These are phyloP conservation scores for Notoglanidium macrostoma DNA, from an alignment of 2,797 vertebrate species.

Conservation along the genomic window DNA sequence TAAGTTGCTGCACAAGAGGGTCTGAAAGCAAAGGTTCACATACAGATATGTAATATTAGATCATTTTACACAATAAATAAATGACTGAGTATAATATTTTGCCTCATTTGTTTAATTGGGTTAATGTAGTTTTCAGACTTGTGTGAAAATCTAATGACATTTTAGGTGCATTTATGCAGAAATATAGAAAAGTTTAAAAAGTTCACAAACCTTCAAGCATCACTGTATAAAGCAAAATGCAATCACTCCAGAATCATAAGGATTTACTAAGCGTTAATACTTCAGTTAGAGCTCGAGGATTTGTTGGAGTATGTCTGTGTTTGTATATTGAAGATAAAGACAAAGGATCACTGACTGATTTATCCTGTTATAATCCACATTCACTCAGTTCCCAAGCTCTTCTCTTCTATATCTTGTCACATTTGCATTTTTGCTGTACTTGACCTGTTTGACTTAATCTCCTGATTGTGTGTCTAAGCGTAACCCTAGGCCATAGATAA, in stretches of 20 bases:
- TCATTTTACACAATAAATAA: too few species aligned
- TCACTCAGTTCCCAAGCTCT: background rate
- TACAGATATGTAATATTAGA: too few species aligned
- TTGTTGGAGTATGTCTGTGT: background rate
- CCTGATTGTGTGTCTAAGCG: background rate
- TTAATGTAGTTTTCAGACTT: too few species aligned
- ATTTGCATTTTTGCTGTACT: background rate
- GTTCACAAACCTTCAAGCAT: too few species aligned
- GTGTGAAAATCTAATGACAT: too few species aligned
- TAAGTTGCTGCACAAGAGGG: too few species aligned
- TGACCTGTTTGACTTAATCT: background rate
- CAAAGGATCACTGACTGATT: constrained; percentile 5
- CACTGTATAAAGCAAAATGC: background rate
- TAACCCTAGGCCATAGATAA: background rate
- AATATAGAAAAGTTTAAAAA: too few species aligned
- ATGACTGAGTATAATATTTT: too few species aligned
- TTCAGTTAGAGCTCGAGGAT: background rate
- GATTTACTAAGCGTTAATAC: background rate
- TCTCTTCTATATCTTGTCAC: background rate
- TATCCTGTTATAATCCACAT: background rate
- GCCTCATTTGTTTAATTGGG: too few species aligned
- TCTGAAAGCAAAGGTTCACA: too few species aligned
- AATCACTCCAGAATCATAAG: background rate
- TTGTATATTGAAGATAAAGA: background rate
- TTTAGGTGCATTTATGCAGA: too few species aligned